phyloP scores from a whole-genome alignment of 2,113 vertebrate genomes.

The Pan paniscus region DNA sequence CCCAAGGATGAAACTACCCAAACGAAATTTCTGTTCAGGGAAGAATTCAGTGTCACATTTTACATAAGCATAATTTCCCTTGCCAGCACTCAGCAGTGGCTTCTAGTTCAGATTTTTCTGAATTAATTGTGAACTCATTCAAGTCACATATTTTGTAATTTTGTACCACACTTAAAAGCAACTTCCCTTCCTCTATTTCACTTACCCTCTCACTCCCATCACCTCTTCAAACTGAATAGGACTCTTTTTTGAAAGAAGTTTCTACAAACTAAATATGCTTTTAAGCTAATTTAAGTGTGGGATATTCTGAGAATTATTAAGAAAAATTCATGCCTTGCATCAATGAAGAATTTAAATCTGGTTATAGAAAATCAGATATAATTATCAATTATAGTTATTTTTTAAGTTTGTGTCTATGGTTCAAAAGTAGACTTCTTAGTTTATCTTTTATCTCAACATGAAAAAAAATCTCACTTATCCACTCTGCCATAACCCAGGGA shows the following conservation, averaged over 20 bases:
- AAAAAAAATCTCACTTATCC: background rate
- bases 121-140: background rate
- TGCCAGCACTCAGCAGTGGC: background rate
- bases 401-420: background rate
- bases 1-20: background rate
- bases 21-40: background rate
- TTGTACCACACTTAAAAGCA: background rate
- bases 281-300: background rate
- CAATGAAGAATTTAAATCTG: slow-evolving; percentile 5
- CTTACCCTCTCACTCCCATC: background rate
- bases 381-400: background rate
- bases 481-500: background rate
- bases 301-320: background rate
- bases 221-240: background rate
- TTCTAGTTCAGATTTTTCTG: background rate
- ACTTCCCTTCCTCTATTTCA: background rate
- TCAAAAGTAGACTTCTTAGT: background rate
- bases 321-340: background rate
- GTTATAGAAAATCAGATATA: background rate
- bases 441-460: background rate
- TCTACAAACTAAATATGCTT: background rate
- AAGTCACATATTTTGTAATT: background rate
- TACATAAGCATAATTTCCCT: background rate
- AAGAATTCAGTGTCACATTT: background rate
- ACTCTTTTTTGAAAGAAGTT: background rate